Evolutionary conservation across 2,888 invertebrate species (phyloP).

Genomic region (Autographa pulchrina): DNA sequence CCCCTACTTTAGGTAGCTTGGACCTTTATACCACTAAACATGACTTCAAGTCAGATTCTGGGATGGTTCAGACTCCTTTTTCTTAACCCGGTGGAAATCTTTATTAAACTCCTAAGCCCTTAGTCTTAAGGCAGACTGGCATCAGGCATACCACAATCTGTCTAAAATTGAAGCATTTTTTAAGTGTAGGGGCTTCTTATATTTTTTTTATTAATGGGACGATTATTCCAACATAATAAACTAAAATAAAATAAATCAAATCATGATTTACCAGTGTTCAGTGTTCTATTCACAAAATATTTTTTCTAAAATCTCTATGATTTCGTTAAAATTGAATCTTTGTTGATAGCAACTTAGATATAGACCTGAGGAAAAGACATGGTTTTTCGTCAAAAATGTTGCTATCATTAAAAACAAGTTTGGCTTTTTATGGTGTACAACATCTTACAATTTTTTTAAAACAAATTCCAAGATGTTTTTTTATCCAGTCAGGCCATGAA

Average conservation of each 20-base stretch:
- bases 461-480: neutral
- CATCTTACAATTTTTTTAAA: neutral
- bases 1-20: no score
- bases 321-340: neutral
- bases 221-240: neutral
- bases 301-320: neutral
- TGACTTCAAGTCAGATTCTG: no score
- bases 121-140: no score
- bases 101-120: no score
- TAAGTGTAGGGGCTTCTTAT: neutral
- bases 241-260: neutral
- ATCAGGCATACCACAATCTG: no score
- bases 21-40: no score
- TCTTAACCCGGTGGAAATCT: no score
- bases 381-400: neutral
- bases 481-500: neutral
- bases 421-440: neutral
- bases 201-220: neutral
- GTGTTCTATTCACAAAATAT: neutral
- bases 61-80: no score
- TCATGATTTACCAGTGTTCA: slow-evolving; percentile 3
- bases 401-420: neutral
- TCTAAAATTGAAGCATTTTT: neutral
- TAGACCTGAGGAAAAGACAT: slow-evolving; percentile 12
- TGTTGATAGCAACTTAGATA: neutral